Percentiles rank a stretch among this genome's conserved stretches.
Conservation (phyloP, 2,888 invertebrate species). For the Standfussiana lucernea region DNA sequence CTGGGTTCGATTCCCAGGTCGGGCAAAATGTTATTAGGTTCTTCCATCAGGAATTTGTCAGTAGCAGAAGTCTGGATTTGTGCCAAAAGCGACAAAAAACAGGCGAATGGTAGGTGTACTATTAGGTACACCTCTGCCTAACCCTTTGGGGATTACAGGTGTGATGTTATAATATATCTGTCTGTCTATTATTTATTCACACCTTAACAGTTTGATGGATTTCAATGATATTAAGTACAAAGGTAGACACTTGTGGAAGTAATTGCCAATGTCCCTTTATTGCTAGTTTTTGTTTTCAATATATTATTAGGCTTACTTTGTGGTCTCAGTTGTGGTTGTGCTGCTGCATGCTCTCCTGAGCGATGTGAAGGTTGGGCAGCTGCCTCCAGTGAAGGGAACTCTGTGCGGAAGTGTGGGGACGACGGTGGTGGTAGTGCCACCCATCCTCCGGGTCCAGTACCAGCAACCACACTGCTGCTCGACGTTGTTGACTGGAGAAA, state of each 20-base stretch:
- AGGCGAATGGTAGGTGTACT: too few relatives aligned
- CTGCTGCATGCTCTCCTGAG: constrained; percentile 82
- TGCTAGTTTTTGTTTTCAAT: constrained; percentile 1
- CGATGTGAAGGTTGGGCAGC: constrained; percentile 92
- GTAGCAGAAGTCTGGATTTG: too few relatives aligned
- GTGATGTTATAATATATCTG: too few relatives aligned
- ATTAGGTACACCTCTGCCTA: too few relatives aligned
- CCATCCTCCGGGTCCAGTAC: constrained; percentile 87
- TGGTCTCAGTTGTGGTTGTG: constrained; percentile 88
- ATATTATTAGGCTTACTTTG: constrained; percentile 80
- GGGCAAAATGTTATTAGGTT: too few relatives aligned
- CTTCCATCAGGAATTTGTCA: too few relatives aligned
- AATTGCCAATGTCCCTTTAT: not conserved
- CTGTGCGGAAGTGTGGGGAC: constrained; percentile 98
- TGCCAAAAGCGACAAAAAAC: too few relatives aligned
- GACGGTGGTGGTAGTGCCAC: constrained; percentile 92
- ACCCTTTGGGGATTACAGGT: too few relatives aligned
- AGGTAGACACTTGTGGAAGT: not conserved
- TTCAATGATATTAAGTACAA: too few relatives aligned
- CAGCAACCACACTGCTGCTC: constrained; percentile 92
- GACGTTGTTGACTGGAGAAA: constrained; percentile 88
- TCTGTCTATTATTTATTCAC: not conserved
- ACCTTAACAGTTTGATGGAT: not conserved
- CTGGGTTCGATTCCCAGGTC: too few relatives aligned
- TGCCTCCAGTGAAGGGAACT: constrained; percentile 96